Base-by-base conservation (phyloP, 1,140 invertebrate genomes). In the Brachionus koreanus region DNA sequence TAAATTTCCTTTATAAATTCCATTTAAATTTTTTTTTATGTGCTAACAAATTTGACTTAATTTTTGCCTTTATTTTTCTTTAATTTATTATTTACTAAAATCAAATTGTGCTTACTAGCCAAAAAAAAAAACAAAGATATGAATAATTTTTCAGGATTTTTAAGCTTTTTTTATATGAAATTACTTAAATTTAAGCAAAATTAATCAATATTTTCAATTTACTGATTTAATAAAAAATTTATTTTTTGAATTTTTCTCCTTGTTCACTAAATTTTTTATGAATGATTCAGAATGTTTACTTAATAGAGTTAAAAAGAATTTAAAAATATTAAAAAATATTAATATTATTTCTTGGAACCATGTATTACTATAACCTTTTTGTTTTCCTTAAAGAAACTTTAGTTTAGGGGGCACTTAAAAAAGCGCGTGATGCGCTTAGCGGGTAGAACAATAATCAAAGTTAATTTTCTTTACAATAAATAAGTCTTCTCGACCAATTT, bases 21-120 rank as follows among this genome's bases (percentile, higher is more conserved):
- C 63, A 67, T 35, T 67, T 37, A 46, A 46, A 67, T 67, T 35
- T 67, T 67, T 67, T 67, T 67, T 67, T 67, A 57, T 57, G 19
- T 57, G 49, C 49, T 19, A 57, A 57, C n/a, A 57, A 57, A 57
- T 57, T 57, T 57, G 49, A 57, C 49, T 57, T 57, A 19, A 57
- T 57, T 42, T 57, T 57, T 57, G 3, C 49, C 49, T 19, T 57
- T 57, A 19, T 19, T 57, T 57, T 57, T 57, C 49, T 57, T 57
- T 57, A 57, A 57, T 57, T 57, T 57, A 57, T 57, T 57, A 57
- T 57, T 57, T 57, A 57, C n/a, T 57, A 42, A 7, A 57, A 57
- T 57, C 16, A 57, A 57, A 57, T 57, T 57, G 49, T 57, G 49
- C 9, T 57, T 9, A 23, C 29, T 29, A n/a, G n/a, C n/a, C 16